A percentile compares a stretch with the other conserved stretches of the same genome.
These are phyloP conservation scores for Tanaodytes sp. DNA, from an alignment of 2,888 invertebrate genomes.

Conservation along the genomic window DNA sequence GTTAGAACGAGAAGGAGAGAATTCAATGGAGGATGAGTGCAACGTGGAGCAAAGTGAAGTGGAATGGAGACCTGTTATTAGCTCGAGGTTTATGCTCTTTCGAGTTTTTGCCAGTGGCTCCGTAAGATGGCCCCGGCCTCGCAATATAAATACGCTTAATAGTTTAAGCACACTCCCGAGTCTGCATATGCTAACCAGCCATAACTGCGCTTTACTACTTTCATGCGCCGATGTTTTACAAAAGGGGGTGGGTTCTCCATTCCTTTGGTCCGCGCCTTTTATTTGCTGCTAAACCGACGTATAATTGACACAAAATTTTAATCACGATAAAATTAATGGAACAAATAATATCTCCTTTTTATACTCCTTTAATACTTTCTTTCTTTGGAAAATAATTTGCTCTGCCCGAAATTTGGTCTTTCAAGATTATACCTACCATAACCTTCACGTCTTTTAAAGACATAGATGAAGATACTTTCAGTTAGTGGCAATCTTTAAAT, in stretches of 20 bases:
- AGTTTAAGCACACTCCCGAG: conserved; percentile 71
- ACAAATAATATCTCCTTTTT: no score
- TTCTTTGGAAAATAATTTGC: no score
- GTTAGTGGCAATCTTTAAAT: conserved; percentile 67
- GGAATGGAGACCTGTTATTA: conserved; percentile 72
- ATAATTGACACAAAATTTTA: conserved; percentile 47
- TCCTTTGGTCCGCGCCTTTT: conserved; percentile 33
- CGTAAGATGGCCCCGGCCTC: conserved; percentile 66
- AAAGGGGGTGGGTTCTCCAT: conserved; percentile 50
- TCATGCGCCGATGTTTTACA: conserved; percentile 58
- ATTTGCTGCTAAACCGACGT: conserved; percentile 44
- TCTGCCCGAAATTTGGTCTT: no score
- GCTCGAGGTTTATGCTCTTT: conserved; percentile 72
- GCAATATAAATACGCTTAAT: conserved; percentile 73
- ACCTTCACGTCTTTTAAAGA: conserved; percentile 68
- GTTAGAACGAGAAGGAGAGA: conserved; percentile 32
- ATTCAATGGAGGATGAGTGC: conserved; percentile 56
- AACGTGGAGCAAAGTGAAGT: conserved; percentile 62
- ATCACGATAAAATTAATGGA: conserved; percentile 41
- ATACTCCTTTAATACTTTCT: no score
- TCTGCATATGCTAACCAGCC: conserved; percentile 71
- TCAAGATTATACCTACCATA: conserved; percentile 69
- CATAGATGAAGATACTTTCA: conserved; percentile 68
- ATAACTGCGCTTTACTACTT: conserved; percentile 71
- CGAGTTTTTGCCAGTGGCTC: conserved; percentile 70